A percentile compares a stretch with the other conserved stretches of the same genome.
phyloP scores from a whole-genome alignment of 2,113 vertebrate species.

The Psammodynastes pulverulentus region DNA sequence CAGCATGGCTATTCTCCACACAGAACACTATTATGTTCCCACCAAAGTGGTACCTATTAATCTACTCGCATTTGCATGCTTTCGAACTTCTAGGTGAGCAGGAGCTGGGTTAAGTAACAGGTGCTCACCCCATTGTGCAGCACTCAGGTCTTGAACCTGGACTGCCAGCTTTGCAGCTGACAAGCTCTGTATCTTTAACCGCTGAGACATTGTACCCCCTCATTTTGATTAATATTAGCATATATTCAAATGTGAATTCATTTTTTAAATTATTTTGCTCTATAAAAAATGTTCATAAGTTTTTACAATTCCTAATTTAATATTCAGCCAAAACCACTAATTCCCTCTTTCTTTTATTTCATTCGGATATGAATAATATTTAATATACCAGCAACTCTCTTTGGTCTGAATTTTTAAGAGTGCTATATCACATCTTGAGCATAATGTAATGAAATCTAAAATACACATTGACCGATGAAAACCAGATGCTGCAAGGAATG shows the following conservation, averaged over 20 bases:
- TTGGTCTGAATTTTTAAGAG: conserved; percentile 55
- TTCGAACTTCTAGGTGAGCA: not conserved
- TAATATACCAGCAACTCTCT: conserved; percentile 41
- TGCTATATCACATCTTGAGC: conserved; percentile 51
- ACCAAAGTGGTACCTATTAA: not conserved
- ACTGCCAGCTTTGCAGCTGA: not conserved
- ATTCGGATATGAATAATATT: conserved; percentile 45
- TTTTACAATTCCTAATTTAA: conserved; percentile 38
- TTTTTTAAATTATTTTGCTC: conserved; percentile 4
- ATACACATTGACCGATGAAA: conserved; percentile 48
- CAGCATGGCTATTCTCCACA: not conserved
- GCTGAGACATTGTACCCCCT: not conserved
- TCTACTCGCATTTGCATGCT: not conserved
- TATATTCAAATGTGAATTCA: not conserved
- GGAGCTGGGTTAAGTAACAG: not conserved
- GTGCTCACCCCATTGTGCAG: not conserved
- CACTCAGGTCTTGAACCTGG: not conserved
- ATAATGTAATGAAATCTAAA: conserved; percentile 50
- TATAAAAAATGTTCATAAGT: conserved; percentile 41
- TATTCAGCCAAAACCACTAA: conserved; percentile 36
- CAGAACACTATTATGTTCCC: not conserved
- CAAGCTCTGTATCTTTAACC: not conserved
- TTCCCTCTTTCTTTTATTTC: conserved; percentile 44
- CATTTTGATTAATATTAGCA: not conserved
- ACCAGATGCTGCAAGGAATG: conserved; percentile 47